Evolutionary conservation across 2,113 vertebrate genomes (phyloP).

Genomic region (Trogon surrucura): DNA sequence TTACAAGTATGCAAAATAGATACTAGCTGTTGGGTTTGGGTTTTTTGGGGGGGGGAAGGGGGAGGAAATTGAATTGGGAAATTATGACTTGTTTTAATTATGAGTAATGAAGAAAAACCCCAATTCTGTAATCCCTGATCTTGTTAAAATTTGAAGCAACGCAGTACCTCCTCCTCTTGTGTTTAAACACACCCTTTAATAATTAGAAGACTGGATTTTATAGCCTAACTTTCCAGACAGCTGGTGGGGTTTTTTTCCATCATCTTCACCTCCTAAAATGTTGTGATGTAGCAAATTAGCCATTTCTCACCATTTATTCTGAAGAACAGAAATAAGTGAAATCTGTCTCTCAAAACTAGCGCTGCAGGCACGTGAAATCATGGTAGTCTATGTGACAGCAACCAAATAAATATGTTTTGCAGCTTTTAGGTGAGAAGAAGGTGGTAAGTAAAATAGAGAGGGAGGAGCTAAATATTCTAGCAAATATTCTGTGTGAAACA

Average conservation of each 20-base stretch:
- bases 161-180: not conserved
- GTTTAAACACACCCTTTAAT: not conserved
- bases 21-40: not conserved
- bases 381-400: not conserved
- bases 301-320: constrained; percentile 56
- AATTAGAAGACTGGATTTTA: constrained; percentile 3
- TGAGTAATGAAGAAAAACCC: not conserved
- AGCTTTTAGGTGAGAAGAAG: constrained; percentile 40
- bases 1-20: not conserved
- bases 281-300: constrained; percentile 57
- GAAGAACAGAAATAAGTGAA: constrained; percentile 49
- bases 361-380: constrained; percentile 32
- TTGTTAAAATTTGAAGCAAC: not conserved
- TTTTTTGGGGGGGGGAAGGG: rapidly evolving
- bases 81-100: not conserved
- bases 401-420: constrained; percentile 39
- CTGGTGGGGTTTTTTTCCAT: not conserved
- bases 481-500: not conserved
- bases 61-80: not conserved
- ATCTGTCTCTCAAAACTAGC: constrained; percentile 40
- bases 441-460: constrained; percentile 44
- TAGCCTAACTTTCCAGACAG: constrained; percentile 49
- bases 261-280: constrained; percentile 54
- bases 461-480: constrained; percentile 31
- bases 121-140: not conserved